A percentile compares a stretch with the other conserved stretches of the same genome.
These are phyloP conservation scores for Caprella mutica DNA, from an alignment of 2,888 invertebrate genomes.

Conservation along the genomic window DNA sequence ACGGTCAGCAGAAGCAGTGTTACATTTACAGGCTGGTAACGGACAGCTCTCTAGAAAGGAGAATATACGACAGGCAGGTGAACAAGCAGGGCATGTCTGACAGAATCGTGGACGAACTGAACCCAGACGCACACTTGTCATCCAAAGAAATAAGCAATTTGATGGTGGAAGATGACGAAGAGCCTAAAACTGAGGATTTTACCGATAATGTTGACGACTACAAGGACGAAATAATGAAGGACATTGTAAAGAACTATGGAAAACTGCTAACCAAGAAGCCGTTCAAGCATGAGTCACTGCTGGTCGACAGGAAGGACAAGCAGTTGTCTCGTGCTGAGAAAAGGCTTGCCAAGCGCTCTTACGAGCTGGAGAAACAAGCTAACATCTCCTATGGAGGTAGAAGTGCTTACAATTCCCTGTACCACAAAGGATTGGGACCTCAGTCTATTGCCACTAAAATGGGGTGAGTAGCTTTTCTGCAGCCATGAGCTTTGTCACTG, in stretches of 20 bases:
- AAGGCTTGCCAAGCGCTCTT: conserved; percentile 77
- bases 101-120: conserved; percentile 93
- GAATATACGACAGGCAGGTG: conserved; percentile 96
- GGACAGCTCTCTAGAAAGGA: conserved; percentile 92
- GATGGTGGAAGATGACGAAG: conserved; percentile 80
- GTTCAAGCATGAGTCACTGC: conserved; percentile 86
- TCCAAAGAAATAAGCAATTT: conserved; percentile 80
- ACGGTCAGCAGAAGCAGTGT: conserved; percentile 87
- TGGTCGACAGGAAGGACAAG: conserved; percentile 89
- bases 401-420: conserved; percentile 40
- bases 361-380: conserved; percentile 79
- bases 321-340: conserved; percentile 89
- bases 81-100: conserved; percentile 73
- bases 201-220: conserved; percentile 59
- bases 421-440: conserved; percentile 36
- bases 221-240: conserved; percentile 69
- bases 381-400: conserved; percentile 39
- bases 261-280: conserved; percentile 55
- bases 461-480: conserved; percentile 28
- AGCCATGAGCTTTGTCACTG: no score
- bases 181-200: conserved; percentile 62
- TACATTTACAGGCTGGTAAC: conserved; percentile 93
- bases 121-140: conserved; percentile 85
- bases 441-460: no score
- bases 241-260: conserved; percentile 46